A percentile compares a stretch with the other conserved stretches of the same genome.
Conservation (phyloP, 2,888 invertebrate species). For the Ferdinandea cuprea region DNA sequence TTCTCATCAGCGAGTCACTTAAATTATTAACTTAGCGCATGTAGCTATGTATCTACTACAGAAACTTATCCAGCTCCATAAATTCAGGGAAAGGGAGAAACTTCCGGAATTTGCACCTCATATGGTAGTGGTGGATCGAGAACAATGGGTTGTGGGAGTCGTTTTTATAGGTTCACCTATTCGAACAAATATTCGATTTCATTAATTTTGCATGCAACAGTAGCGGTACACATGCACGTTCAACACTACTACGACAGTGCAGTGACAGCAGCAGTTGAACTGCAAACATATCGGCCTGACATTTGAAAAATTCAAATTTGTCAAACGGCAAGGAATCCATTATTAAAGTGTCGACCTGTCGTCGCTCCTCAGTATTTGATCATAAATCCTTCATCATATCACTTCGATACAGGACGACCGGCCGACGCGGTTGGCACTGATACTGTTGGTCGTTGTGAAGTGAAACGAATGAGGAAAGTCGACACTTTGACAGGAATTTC, state of each 20-base stretch:
- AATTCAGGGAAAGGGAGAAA: constrained; percentile 15
- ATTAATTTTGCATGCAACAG: constrained; percentile 65
- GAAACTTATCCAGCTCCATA: constrained; percentile 42
- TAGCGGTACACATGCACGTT: neutral
- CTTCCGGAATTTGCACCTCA: constrained; percentile 58
- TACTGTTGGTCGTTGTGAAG: too few species aligned
- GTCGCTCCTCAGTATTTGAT: constrained; percentile 33
- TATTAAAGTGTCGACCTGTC: constrained; percentile 66
- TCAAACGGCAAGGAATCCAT: constrained; percentile 64
- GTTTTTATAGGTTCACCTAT: constrained; percentile 27
- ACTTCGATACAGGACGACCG: constrained; percentile 45
- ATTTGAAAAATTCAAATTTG: constrained; percentile 73
- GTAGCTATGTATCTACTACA: too few species aligned
- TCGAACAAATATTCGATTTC: constrained; percentile 65
- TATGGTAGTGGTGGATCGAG: constrained; percentile 14
- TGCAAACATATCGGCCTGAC: constrained; percentile 56
- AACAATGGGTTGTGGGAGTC: constrained; percentile 37
- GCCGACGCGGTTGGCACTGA: neutral
- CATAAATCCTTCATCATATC: constrained; percentile 70
- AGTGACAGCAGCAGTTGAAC: constrained; percentile 33
- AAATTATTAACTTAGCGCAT: constrained; percentile 66
- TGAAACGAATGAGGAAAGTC: constrained; percentile 32
- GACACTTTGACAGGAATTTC: constrained; percentile 68
- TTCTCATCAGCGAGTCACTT: constrained; percentile 66
- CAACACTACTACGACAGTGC: neutral